A percentile compares a stretch with the other conserved stretches of the same genome.
These are phyloP conservation scores for Bubo bubo DNA, from an alignment of 2,113 vertebrate genomes.

Conservation along the genomic window DNA sequence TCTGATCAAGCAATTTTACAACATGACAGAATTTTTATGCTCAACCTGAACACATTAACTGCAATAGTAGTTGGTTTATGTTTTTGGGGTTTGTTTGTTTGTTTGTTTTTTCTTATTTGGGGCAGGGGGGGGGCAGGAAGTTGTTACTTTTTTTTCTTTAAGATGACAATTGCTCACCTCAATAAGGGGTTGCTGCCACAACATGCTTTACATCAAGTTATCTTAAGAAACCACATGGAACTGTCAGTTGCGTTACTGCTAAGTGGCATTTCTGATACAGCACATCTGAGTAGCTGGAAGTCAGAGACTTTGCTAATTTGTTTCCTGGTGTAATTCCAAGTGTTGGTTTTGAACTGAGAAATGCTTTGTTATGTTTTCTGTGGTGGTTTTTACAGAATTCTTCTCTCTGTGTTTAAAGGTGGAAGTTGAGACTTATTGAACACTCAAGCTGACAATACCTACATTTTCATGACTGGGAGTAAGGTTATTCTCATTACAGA, in stretches of 20 bases:
- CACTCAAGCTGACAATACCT: background rate
- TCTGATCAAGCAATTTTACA: background rate
- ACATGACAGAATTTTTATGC: background rate
- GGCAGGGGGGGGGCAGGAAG: fast-evolving
- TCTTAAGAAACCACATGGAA: constrained; percentile 10
- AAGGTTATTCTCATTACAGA: background rate
- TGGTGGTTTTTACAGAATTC: background rate
- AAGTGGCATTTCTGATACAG: constrained; percentile 3
- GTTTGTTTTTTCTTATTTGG: background rate
- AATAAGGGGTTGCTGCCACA: background rate
- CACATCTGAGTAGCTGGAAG: constrained; percentile 2
- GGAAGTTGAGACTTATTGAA: background rate
- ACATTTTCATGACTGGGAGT: background rate
- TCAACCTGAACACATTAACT: background rate
- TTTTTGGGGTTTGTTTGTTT: too few species aligned
- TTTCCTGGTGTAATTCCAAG: constrained; percentile 37
- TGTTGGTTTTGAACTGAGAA: background rate
- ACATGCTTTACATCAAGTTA: background rate
- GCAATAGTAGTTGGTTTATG: background rate
- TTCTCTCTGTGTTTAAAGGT: background rate
- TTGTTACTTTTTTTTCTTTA: background rate
- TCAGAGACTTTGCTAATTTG: constrained; percentile 1
- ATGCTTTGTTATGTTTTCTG: background rate
- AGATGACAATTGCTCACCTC: background rate
- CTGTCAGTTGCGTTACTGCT: background rate